Evolutionary conservation across 2,888 invertebrate genomes (phyloP), one percentile per base, ranked within the genome.

Genomic region (Ashinkailepas kermadecensis): DNA sequence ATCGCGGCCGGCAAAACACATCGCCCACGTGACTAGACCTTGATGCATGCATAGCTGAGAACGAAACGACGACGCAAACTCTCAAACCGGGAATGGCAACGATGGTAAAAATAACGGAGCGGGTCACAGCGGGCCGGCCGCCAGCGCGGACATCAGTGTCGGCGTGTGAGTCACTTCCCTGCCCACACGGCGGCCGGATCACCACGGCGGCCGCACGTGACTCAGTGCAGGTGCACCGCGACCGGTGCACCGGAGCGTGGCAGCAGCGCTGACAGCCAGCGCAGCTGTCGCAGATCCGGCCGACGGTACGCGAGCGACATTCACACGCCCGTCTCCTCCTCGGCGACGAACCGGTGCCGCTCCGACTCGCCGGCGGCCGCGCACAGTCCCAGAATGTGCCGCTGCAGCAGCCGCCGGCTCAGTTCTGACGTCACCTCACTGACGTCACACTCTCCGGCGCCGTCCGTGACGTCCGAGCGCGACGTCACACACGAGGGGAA

Each of bases 241-340:
- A 39, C 39, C 4, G 39, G 39, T 39, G 39, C 39, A 39, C 39
- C 39, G 39, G 39, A 39, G 39, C 39, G 39, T 39, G 39, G 18
- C 9, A 11, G 11, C 10, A 15, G 56, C 21, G 21, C 56, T 12
- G 7, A 10, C 70, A 39, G 39, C 15, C 25, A 23, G 11, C 23
- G 11, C 65, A 23, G 23, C 25, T 8, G 65, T 25, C 67, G 25
- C 67, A 25, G 25, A 18, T n/a, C 9, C 25, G 9, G 67, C 13
- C 67, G 67, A 25, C 70, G 15, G 15, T 3, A 13, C 70, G 70
- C 39, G 70, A 13, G 13, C 70, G 15, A 8, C 13, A 6, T 15
- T 74, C 74, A 74, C 54, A 74, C 74, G 9, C 74, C 74, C 18
- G 74, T 74, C 54, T 74, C 74, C 70, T 70, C 70, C 74, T 74